These are phyloP conservation scores for Tetramorium simillimum DNA, from an alignment of 1,140 invertebrate genomes.

Conservation along the genomic window DNA sequence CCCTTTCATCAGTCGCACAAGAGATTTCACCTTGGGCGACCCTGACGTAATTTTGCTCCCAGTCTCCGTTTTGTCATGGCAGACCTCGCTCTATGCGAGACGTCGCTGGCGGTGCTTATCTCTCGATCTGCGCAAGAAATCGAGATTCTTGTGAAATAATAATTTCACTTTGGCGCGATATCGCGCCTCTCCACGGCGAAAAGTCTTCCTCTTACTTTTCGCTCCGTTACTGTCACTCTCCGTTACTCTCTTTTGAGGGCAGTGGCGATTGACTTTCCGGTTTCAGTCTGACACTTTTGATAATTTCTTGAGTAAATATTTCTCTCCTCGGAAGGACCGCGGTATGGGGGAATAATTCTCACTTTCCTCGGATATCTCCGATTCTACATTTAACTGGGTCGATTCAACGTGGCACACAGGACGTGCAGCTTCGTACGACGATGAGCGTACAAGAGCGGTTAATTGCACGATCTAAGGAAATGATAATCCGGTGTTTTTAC, in stretches of 20 bases:
- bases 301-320: no score
- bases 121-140: neutral
- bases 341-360: neutral
- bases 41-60: neutral
- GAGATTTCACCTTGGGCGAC: conserved; percentile 10
- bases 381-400: neutral
- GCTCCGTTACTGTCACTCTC: neutral
- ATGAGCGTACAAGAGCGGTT: neutral
- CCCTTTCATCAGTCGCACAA: neutral
- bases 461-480: neutral
- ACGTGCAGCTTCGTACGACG: neutral
- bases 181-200: neutral
- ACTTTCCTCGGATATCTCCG: neutral
- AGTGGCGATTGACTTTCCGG: no score
- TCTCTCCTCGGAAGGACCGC: no score
- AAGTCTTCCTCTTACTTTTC: conserved; percentile 2
- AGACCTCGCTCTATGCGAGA: neutral
- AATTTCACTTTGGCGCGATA: neutral
- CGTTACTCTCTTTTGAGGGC: neutral
- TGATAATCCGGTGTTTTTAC: neutral
- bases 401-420: neutral
- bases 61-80: no score
- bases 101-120: no score
- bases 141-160: conserved; percentile 10
- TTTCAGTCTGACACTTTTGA: no score